A percentile compares a stretch with the other conserved stretches of the same genome.
These are phyloP conservation scores for Camponotus vicinus DNA, from an alignment of 1,140 invertebrate species.

Conservation along the genomic window DNA sequence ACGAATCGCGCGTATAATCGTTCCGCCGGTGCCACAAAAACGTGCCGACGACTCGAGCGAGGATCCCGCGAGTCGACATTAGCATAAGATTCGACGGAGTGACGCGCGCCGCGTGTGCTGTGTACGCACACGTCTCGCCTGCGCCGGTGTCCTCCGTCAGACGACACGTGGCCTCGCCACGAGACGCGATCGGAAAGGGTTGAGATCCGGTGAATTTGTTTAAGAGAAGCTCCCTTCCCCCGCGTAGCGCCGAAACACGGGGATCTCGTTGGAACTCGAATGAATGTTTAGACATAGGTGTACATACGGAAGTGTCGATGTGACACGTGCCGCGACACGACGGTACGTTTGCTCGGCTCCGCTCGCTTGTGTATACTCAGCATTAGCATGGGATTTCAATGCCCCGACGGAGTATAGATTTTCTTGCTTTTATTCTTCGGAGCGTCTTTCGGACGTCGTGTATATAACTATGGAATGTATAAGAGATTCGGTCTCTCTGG, in stretches of 20 bases:
- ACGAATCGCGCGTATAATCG: constrained; percentile 81
- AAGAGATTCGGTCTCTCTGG: constrained; percentile 17
- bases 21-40: constrained; percentile 57
- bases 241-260: constrained; percentile 3
- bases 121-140: background rate
- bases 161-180: constrained; percentile 77
- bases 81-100: constrained; percentile 77
- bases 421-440: constrained; percentile 38
- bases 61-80: constrained; percentile 71
- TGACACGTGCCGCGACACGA: constrained; percentile 51
- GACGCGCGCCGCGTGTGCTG: background rate
- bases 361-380: constrained; percentile 40
- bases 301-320: constrained; percentile 58
- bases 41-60: constrained; percentile 62
- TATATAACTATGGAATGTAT: constrained; percentile 3
- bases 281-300: constrained; percentile 51
- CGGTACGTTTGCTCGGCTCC: constrained; percentile 40
- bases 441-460: constrained; percentile 33
- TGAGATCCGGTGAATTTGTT: constrained; percentile 54
- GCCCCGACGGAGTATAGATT: constrained; percentile 33
- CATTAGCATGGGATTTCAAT: constrained; percentile 62
- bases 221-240: background rate
- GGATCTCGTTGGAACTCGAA: constrained; percentile 5
- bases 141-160: constrained; percentile 18
- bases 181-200: constrained; percentile 65